Evolutionary conservation across 2,888 invertebrate species (phyloP).

Genomic region (Coleophora deauratella): DNA sequence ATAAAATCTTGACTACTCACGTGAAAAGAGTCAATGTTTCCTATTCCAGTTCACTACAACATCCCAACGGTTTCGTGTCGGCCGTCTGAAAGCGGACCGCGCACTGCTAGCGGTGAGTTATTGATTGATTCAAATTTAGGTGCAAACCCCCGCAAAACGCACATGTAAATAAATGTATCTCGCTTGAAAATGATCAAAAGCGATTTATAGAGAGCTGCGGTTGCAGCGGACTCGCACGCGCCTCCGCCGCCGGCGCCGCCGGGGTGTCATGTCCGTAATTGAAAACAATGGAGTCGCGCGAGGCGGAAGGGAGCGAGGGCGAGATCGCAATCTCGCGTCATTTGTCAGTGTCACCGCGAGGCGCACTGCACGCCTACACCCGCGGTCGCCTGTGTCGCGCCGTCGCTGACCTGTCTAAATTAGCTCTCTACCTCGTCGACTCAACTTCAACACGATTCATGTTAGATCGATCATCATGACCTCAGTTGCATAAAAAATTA

Average conservation of each 20-base stretch:
- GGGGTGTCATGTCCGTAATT: slow-evolving; percentile 70
- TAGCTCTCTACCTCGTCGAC: slow-evolving; percentile 25
- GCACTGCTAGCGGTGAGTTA: slow-evolving; percentile 52
- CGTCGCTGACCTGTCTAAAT: slow-evolving; percentile 60
- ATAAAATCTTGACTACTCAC: slow-evolving; percentile 27
- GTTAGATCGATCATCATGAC: neutral
- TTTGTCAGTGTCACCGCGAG: slow-evolving; percentile 82
- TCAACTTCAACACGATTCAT: slow-evolving; percentile 9
- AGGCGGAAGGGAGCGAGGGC: slow-evolving; percentile 67
- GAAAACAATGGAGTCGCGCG: slow-evolving; percentile 69
- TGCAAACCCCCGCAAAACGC: slow-evolving; percentile 26
- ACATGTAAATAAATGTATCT: slow-evolving; percentile 49
- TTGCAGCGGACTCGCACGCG: slow-evolving; percentile 49
- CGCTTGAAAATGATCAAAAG: slow-evolving; percentile 51
- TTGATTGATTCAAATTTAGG: slow-evolving; percentile 51
- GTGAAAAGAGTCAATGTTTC: slow-evolving; percentile 56
- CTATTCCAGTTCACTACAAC: slow-evolving; percentile 78
- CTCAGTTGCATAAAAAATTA: no score
- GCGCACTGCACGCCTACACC: slow-evolving; percentile 51
- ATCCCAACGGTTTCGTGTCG: slow-evolving; percentile 83
- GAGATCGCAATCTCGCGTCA: slow-evolving; percentile 84
- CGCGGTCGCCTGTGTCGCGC: slow-evolving; percentile 6
- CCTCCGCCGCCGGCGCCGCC: slow-evolving; percentile 12
- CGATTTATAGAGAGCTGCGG: slow-evolving; percentile 61
- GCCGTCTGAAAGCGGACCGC: slow-evolving; percentile 78